Evolutionary conservation across 2,888 invertebrate species (phyloP).

Genomic region (Ormyrus rosae): DNA sequence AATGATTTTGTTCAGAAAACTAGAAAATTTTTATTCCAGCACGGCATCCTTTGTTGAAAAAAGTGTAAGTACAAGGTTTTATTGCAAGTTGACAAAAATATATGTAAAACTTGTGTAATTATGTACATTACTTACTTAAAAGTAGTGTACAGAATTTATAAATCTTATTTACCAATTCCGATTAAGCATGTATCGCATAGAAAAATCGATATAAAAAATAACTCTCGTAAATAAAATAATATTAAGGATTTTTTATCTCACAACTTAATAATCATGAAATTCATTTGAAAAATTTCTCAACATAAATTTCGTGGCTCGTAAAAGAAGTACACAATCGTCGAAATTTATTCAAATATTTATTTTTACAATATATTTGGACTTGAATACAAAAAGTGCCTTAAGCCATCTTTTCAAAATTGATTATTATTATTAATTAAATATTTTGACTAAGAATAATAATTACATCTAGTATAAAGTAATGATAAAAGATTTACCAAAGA

Average conservation of each 20-base stretch:
- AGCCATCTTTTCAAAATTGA: conserved; percentile 46
- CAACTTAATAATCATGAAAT: no score
- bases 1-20: conserved; percentile 52
- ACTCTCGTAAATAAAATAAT: no score
- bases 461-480: conserved; percentile 57
- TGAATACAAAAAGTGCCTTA: conserved; percentile 55
- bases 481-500: conserved; percentile 50
- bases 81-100: no score
- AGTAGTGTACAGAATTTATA: no score
- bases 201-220: no score
- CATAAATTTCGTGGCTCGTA: conserved; percentile 15
- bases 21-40: conserved; percentile 16
- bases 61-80: no score
- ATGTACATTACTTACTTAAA: no score
- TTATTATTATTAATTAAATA: conserved; percentile 47
- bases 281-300: background rate
- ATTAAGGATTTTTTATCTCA: no score
- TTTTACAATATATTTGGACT: conserved; percentile 53
- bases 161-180: no score
- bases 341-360: conserved; percentile 57
- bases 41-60: no score
- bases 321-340: conserved; percentile 50
- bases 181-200: no score
- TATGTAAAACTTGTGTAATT: no score
- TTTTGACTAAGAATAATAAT: conserved; percentile 46